These are phyloP conservation scores for Sminthurinus signatus DNA, from an alignment of 1,140 invertebrate genomes.

Conservation along the genomic window DNA sequence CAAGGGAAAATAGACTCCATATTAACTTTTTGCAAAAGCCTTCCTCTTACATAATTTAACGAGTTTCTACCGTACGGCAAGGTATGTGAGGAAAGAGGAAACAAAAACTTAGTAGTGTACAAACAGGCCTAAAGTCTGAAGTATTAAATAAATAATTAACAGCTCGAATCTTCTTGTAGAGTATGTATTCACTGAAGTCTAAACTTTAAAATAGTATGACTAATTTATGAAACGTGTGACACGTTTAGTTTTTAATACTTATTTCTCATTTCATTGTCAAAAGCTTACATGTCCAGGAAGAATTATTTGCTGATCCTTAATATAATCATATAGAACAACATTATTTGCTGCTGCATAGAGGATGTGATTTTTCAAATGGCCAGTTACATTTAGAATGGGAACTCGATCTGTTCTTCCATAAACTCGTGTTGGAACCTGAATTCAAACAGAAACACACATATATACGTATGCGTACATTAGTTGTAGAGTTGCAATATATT, in stretches of 20 bases:
- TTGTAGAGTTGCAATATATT: neutral
- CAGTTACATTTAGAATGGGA: constrained; percentile 28
- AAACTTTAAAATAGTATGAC: no score
- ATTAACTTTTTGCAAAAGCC: no score
- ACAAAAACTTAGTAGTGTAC: no score
- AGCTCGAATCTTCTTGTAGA: no score
- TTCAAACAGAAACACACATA: neutral
- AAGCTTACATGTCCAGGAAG: constrained; percentile 38
- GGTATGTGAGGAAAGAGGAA: no score
- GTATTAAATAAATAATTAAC: no score
- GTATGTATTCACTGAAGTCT: no score
- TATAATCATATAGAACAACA: constrained; percentile 29
- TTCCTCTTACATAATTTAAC: no score
- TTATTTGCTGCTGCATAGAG: constrained; percentile 31
- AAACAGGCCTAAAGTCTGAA: no score
- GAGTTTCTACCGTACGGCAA: no score
- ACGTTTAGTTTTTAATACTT: neutral
- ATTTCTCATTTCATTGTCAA: neutral
- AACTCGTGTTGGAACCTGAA: constrained; percentile 12
- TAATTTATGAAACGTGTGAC: no score
- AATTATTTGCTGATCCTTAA: constrained; percentile 27
- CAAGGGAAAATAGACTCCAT: no score
- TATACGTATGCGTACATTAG: neutral
- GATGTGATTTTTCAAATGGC: constrained; percentile 25
- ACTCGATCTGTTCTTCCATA: constrained; percentile 25